Evolutionary conservation across 2,797 vertebrate species (phyloP).

Genomic region (Paramormyrops hopkinsi): DNA sequence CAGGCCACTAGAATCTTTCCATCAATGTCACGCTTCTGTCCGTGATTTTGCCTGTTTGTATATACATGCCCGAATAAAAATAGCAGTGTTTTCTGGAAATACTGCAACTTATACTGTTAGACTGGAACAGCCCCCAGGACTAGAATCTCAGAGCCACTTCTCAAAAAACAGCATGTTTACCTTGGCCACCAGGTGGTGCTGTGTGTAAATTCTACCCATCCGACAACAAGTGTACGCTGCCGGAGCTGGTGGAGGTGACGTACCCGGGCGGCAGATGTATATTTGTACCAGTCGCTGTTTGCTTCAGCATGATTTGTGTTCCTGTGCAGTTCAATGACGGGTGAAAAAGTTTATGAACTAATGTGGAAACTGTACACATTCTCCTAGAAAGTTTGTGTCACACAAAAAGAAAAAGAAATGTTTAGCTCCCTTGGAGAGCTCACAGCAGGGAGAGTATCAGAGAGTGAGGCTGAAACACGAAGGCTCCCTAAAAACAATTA

Average conservation of each 20-base stretch:
- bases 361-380: slow-evolving; percentile 24
- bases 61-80: slow-evolving; percentile 31
- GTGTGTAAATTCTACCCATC: slow-evolving; percentile 29
- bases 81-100: slow-evolving; percentile 17
- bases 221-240: neutral
- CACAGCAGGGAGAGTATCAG: neutral
- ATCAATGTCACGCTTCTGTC: slow-evolving; percentile 13
- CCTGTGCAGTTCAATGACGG: neutral
- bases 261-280: slow-evolving; percentile 15
- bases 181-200: slow-evolving; percentile 56
- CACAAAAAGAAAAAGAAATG: slow-evolving; percentile 14
- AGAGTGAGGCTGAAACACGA: slow-evolving; percentile 4
- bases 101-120: slow-evolving; percentile 15
- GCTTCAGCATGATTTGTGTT: slow-evolving; percentile 1
- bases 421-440: slow-evolving; percentile 15
- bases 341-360: slow-evolving; percentile 17
- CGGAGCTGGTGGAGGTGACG: slow-evolving; percentile 31
- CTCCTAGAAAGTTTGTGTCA: neutral
- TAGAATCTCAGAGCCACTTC: neutral
- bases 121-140: neutral
- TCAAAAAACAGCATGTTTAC: slow-evolving; percentile 2
- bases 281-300: slow-evolving; percentile 28
- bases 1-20: slow-evolving; percentile 9
- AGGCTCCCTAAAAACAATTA: slow-evolving; percentile 15
- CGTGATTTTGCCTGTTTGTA: neutral